Base-by-base conservation (phyloP, 30 jellyfish, hydroid and myxozoan species). In the Aurelia sp. region DNA sequence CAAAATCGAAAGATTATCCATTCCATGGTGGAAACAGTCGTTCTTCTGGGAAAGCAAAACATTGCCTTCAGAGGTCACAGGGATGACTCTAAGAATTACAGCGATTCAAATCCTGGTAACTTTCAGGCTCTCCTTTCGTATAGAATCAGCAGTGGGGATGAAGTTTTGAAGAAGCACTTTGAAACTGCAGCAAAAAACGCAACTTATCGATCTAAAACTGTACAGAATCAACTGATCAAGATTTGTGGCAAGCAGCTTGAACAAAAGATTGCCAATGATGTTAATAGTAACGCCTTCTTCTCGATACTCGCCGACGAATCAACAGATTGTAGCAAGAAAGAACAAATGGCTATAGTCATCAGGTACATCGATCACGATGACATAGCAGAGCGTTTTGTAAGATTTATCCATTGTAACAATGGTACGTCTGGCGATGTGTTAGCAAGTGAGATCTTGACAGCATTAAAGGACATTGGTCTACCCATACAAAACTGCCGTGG, bases 111-210 rank as follows among this genome's bases (percentile, higher is more conserved):
- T 37, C 94, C 94, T 6, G 95, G 96, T 6, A 90, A 90, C 61
- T 90, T 82, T 66, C 86, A 68, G 74, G 96, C 79, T n/a, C 84
- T 90, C 15, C 58, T 88, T 58, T 22, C 69, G 30, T 90, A 33
- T 84, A 51, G 96, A 58, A 84, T 90, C 30, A 20, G 59, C 16
- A 81, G 75, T 60, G 96, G 87, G 11, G 97, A 82, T 69, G 40
- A 33, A 19, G 88, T 73, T 22, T 60, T 90, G 35, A 68, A 76
- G 71, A 76, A 78, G 11, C 89, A 77, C 63, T 75, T 83, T 68
- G 50, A 53, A 22, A 61, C 22, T 20, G 91, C 91, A 17, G 66
- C 96, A 30, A 74, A 74, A 76, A 83, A 81, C 62, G 91, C 96
- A 20, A 82, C 84, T 21, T 90, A 80, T 75, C 22, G 81, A 20